A percentile compares a stretch with the other conserved stretches of the same genome.
Evolutionary conservation across 2,888 invertebrate genomes (phyloP).

Genomic region (Ophioninae sp.): DNA sequence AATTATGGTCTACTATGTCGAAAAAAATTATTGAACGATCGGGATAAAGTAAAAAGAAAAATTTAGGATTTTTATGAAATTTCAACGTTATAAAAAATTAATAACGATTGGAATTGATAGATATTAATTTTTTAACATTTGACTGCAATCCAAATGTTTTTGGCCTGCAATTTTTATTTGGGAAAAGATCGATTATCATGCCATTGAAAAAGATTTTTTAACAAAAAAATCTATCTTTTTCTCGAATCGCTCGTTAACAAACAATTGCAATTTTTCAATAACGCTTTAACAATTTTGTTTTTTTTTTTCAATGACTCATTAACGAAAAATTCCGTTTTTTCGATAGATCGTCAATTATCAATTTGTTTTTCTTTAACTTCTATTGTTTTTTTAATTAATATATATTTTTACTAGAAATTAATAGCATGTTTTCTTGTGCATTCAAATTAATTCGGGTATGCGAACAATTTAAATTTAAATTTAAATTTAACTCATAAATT

Average conservation of each 20-base stretch:
- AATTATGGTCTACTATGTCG: not conserved
- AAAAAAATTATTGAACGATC: not conserved
- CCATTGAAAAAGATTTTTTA: not conserved
- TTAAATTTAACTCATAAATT: too few relatives aligned
- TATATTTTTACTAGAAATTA: not conserved
- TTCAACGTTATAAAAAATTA: not conserved
- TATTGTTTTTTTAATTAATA: not conserved
- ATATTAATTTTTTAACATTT: not conserved
- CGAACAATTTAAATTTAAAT: too few relatives aligned
- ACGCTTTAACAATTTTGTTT: too few relatives aligned
- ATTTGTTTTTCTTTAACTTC: too few relatives aligned
- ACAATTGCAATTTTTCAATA: too few relatives aligned
- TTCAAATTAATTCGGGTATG: not conserved
- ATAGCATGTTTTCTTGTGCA: not conserved
- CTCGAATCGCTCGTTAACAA: too few relatives aligned
- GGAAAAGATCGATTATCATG: not conserved
- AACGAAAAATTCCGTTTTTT: too few relatives aligned
- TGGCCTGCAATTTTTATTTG: not conserved
- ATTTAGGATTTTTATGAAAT: not conserved
- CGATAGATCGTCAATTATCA: too few relatives aligned
- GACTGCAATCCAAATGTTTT: not conserved
- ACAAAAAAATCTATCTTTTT: too few relatives aligned
- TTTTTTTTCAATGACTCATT: too few relatives aligned
- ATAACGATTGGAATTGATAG: not conserved
- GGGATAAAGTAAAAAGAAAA: not conserved